A percentile compares a stretch with the other conserved stretches of the same genome.
Evolutionary conservation across 2,797 vertebrate genomes (phyloP).

Genomic region (Rhynchotus rufescens): DNA sequence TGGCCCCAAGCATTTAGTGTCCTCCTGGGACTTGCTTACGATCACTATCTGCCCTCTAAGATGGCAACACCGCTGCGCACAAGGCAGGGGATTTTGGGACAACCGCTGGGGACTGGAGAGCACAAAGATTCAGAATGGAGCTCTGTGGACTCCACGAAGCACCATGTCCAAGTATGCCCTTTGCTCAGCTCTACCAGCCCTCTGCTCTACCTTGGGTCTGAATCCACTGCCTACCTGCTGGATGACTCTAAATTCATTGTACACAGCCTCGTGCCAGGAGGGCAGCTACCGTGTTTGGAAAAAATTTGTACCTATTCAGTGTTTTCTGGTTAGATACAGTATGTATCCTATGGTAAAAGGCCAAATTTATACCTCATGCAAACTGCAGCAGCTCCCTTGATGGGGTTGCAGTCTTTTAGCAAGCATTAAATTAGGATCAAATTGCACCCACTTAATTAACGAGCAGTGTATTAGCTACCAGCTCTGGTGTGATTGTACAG

Average conservation of each 20-base stretch:
- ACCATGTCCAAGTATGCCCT: neutral
- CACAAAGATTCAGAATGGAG: neutral
- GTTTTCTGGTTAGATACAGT: neutral
- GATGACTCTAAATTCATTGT: neutral
- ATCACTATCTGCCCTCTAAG: neutral
- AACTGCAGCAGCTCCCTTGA: neutral
- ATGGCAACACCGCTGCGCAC: neutral
- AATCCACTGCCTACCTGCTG: neutral
- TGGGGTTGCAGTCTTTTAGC: neutral
- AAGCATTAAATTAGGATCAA: neutral
- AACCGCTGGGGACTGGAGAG: neutral
- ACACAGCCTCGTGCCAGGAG: conserved; percentile 2
- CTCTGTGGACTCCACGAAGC: neutral
- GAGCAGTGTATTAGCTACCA: neutral
- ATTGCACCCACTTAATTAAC: neutral
- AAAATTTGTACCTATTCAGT: neutral
- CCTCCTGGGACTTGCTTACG: neutral
- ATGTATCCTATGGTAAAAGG: neutral
- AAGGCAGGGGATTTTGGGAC: neutral
- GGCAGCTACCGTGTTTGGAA: neutral
- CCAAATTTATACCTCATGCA: neutral
- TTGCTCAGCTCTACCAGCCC: neutral
- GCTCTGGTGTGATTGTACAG: neutral
- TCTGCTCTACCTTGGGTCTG: neutral
- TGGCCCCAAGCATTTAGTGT: neutral